A percentile compares a stretch with the other conserved stretches of the same genome.
These are phyloP conservation scores for Bembecia ichneumoniformis DNA, from an alignment of 2,888 invertebrate species.

Conservation along the genomic window DNA sequence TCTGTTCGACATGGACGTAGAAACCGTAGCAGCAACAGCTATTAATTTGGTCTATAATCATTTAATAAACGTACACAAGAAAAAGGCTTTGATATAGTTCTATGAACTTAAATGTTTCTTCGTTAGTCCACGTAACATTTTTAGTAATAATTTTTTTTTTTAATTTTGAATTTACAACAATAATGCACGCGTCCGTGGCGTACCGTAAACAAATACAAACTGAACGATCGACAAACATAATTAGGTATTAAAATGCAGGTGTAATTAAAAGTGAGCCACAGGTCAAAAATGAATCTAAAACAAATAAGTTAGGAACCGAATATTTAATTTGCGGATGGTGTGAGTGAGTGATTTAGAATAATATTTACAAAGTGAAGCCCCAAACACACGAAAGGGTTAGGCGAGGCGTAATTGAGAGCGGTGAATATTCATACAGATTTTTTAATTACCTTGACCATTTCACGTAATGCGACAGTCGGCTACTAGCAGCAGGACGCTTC, in stretches of 20 bases:
- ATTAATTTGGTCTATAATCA: no score
- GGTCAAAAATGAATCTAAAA: conserved; percentile 29
- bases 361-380: conserved; percentile 62
- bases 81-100: no score
- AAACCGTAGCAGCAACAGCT: no score
- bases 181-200: no score
- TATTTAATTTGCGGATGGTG: conserved; percentile 34
- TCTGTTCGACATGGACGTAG: no score
- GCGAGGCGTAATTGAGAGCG: conserved; percentile 52
- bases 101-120: no score
- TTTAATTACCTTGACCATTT: conserved; percentile 70
- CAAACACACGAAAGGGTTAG: conserved; percentile 61
- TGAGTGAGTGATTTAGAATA: conserved; percentile 54
- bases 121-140: no score
- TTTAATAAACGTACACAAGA: no score
- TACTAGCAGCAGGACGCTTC: conserved; percentile 30
- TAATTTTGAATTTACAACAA: no score
- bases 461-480: conserved; percentile 55
- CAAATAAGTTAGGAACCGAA: conserved; percentile 27
- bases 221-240: no score
- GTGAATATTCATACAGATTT: conserved; percentile 58
- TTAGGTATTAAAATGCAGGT: conserved; percentile 1
- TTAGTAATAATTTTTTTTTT: no score
- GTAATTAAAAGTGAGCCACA: conserved; percentile 3
- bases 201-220: no score